Percentiles rank a stretch among this genome's conserved stretches.
Evolutionary conservation across 1,140 invertebrate species (phyloP).

Genomic region (Parapsyche elsis): DNA sequence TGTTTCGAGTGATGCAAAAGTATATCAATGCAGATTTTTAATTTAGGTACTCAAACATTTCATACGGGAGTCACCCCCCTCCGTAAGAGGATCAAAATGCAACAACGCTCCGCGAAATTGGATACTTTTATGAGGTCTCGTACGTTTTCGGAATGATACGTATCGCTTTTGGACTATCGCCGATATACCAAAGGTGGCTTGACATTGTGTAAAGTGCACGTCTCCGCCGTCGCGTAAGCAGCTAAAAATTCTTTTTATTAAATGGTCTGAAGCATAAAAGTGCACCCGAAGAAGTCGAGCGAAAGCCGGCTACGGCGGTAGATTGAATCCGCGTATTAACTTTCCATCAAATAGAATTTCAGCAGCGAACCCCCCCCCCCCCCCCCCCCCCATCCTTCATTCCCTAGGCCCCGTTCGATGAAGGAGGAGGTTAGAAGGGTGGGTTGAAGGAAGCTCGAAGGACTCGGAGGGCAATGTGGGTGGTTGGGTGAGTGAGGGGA

Average conservation of each 20-base stretch:
- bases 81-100: not conserved
- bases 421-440: not conserved
- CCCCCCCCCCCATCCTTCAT: not conserved
- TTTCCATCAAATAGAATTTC: slow-evolving; percentile 42
- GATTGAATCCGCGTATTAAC: slow-evolving; percentile 45
- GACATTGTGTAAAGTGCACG: too few relatives aligned
- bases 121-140: too few relatives aligned
- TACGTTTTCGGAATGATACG: too few relatives aligned
- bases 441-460: not conserved
- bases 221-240: not conserved
- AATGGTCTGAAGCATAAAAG: slow-evolving; percentile 31
- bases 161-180: too few relatives aligned
- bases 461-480: not conserved
- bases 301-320: slow-evolving; percentile 1
- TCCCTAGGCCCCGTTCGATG: too few relatives aligned
- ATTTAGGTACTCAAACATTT: too few relatives aligned
- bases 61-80: not conserved
- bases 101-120: slow-evolving; percentile 8
- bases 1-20: too few relatives aligned
- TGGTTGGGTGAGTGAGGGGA: not conserved
- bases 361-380: not conserved
- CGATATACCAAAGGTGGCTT: too few relatives aligned
- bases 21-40: too few relatives aligned
- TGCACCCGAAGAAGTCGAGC: slow-evolving; percentile 28
- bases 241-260: slow-evolving; percentile 17